phyloP scores from a whole-genome alignment of 2,113 vertebrate species.

The Siphamia tubifer region DNA sequence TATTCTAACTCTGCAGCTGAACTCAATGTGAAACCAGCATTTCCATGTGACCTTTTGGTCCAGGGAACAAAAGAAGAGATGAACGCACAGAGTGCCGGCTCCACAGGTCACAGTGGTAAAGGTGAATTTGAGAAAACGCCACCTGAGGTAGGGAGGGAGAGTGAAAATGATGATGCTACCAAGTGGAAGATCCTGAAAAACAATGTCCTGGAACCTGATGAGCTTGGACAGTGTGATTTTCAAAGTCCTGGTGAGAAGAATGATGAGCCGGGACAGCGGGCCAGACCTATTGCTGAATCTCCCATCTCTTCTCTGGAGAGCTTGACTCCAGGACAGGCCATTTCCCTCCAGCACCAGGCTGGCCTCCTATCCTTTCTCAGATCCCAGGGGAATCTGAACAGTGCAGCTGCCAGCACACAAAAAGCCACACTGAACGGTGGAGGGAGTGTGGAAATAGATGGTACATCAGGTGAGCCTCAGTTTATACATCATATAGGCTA shows the following conservation, averaged over 20 bases:
- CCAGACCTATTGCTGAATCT: conserved; percentile 66
- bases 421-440: conserved; percentile 81
- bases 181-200: conserved; percentile 60
- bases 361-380: conserved; percentile 92
- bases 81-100: conserved; percentile 72
- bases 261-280: conserved; percentile 83
- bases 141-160: conserved; percentile 50
- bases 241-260: conserved; percentile 39
- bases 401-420: conserved; percentile 85
- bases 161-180: conserved; percentile 41
- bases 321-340: conserved; percentile 82
- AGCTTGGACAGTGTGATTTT: conserved; percentile 50
- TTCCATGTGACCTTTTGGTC: conserved; percentile 78
- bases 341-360: conserved; percentile 83
- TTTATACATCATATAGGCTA: conserved; percentile 3
- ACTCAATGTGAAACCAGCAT: conserved; percentile 65
- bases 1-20: conserved; percentile 79
- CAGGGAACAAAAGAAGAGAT: conserved; percentile 81
- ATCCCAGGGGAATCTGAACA: conserved; percentile 87
- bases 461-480: conserved; percentile 64
- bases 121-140: conserved; percentile 77
- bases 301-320: conserved; percentile 81
- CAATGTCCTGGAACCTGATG: conserved; percentile 28
- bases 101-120: conserved; percentile 71
- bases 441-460: conserved; percentile 87